Conservation (phyloP, 2,888 invertebrate genomes). For the Rotaria macrura region DNA sequence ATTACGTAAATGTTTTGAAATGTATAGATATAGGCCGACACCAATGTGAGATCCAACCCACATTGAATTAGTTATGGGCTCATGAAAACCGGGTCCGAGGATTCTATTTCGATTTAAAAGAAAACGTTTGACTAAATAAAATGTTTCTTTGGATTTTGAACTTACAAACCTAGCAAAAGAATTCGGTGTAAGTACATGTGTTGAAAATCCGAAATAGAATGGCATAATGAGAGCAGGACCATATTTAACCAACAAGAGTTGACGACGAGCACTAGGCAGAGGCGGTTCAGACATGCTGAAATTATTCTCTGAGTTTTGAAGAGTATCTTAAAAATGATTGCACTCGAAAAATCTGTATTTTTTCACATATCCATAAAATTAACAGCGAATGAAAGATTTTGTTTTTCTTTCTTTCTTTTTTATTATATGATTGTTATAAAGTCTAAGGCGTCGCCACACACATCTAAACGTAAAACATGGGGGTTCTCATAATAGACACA, state of each 20-base stretch:
- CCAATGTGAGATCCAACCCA: slow-evolving; percentile 8
- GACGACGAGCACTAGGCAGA: background rate
- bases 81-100: background rate
- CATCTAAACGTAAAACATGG: background rate
- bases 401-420: background rate
- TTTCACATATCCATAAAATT: background rate
- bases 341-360: background rate
- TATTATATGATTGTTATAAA: too few relatives aligned
- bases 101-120: background rate
- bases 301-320: too few relatives aligned
- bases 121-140: background rate
- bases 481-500: background rate
- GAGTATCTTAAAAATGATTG: too few relatives aligned
- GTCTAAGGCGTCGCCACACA: background rate
- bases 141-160: background rate
- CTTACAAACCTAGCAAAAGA: background rate
- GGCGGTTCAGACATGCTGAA: background rate
- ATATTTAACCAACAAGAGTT: background rate
- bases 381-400: background rate
- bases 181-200: background rate
- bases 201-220: background rate
- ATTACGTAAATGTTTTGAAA: background rate
- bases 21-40: background rate
- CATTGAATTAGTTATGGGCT: background rate
- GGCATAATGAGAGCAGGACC: background rate